Evolutionary conservation across 2,113 vertebrate genomes (phyloP).

Genomic region (Cisticola juncidis): DNA sequence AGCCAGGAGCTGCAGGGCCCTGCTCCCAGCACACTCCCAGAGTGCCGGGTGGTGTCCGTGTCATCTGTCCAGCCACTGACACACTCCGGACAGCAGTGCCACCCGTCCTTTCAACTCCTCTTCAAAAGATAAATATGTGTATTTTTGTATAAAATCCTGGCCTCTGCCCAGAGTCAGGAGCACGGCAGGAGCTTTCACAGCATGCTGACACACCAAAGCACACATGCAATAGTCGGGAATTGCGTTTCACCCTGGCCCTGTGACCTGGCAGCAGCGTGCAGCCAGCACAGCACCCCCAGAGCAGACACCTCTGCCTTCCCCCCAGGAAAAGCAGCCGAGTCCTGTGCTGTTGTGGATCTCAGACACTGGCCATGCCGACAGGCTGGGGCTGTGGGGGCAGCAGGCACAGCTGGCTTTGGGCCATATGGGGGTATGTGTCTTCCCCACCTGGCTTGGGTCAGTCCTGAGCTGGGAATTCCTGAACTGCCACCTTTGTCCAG

Average conservation of each 20-base stretch:
- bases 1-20: background rate
- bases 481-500: no score
- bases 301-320: background rate
- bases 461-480: background rate
- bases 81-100: fast-evolving
- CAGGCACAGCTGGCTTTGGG: background rate
- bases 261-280: background rate
- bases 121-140: background rate
- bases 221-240: fast-evolving
- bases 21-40: background rate
- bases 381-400: background rate
- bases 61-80: fast-evolving
- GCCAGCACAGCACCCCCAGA: background rate
- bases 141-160: background rate
- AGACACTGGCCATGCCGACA: fast-evolving
- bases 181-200: background rate
- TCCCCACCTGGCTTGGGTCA: background rate
- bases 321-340: fast-evolving
- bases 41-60: fast-evolving
- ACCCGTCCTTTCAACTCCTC: background rate
- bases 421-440: fast-evolving
- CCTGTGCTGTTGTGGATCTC: background rate
- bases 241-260: background rate
- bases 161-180: background rate
- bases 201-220: fast-evolving